Evolutionary conservation across 2,888 invertebrate genomes (phyloP).

Genomic region (Eucera pruinosa): DNA sequence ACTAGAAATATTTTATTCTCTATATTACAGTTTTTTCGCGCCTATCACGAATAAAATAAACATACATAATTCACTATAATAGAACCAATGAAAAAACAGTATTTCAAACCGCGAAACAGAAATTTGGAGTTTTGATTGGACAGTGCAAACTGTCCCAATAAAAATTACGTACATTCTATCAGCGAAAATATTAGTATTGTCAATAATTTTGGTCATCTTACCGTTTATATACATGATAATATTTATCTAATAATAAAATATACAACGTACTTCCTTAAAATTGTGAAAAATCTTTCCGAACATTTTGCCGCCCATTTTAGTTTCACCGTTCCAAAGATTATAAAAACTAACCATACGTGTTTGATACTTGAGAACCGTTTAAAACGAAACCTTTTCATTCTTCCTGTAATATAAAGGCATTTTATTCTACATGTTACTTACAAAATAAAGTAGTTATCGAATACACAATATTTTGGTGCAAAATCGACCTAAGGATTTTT

Average conservation of each 20-base stretch:
- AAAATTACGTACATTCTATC: not conserved
- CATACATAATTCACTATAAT: not conserved
- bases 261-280: not conserved
- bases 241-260: not conserved
- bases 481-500: constrained; percentile 52
- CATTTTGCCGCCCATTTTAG: constrained; percentile 31
- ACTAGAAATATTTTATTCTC: not conserved
- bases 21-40: not conserved
- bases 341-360: constrained; percentile 4
- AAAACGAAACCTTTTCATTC: not conserved
- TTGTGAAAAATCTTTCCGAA: not conserved
- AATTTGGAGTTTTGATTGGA: constrained; percentile 37
- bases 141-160: not conserved
- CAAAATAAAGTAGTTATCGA: not conserved
- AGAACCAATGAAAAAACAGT: constrained; percentile 4
- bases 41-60: not conserved
- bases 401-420: not conserved
- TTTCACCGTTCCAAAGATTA: constrained; percentile 23
- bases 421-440: not conserved
- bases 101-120: constrained; percentile 16
- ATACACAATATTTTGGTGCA: not conserved
- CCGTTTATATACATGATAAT: not conserved
- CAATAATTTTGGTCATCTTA: not conserved
- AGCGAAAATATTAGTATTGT: not conserved
- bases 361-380: not conserved